Evolutionary conservation across 2,113 vertebrate species (phyloP).

Genomic region (Antechinus flavipes): DNA sequence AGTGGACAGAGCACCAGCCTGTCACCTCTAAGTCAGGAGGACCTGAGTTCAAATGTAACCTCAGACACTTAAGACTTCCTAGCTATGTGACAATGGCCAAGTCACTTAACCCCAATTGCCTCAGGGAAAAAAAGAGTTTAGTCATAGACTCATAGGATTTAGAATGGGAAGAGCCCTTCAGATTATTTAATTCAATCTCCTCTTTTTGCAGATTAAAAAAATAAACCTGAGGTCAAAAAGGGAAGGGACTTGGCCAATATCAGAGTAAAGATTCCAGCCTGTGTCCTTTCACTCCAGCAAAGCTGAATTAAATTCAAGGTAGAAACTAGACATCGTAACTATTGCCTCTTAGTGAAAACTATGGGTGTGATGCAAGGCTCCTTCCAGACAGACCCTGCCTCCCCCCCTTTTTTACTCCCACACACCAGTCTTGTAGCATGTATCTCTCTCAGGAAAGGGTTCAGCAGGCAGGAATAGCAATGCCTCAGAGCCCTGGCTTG

Average conservation of each 20-base stretch:
- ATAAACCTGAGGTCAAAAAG: background rate
- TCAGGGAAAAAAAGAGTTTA: background rate
- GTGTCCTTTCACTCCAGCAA: background rate
- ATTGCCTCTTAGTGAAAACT: background rate
- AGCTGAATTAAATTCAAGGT: background rate
- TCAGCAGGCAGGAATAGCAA: background rate
- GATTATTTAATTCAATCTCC: background rate
- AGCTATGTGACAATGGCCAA: too few relatives aligned
- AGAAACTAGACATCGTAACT: background rate
- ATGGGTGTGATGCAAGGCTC: background rate
- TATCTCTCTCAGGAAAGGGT: background rate
- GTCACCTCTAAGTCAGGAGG: too few relatives aligned
- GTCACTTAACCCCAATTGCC: too few relatives aligned
- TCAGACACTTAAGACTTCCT: too few relatives aligned
- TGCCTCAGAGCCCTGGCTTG: background rate
- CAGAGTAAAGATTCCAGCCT: background rate
- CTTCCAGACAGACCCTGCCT: background rate
- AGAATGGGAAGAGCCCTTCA: background rate
- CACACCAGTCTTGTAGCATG: background rate
- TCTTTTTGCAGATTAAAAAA: background rate
- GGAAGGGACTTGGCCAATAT: background rate
- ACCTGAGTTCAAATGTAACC: too few relatives aligned
- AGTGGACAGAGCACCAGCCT: too few relatives aligned
- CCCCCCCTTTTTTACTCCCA: too few relatives aligned
- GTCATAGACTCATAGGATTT: background rate